A percentile compares a stretch with the other conserved stretches of the same genome.
phyloP scores from a whole-genome alignment of 2,888 invertebrate genomes.

The Drosophila merina region DNA sequence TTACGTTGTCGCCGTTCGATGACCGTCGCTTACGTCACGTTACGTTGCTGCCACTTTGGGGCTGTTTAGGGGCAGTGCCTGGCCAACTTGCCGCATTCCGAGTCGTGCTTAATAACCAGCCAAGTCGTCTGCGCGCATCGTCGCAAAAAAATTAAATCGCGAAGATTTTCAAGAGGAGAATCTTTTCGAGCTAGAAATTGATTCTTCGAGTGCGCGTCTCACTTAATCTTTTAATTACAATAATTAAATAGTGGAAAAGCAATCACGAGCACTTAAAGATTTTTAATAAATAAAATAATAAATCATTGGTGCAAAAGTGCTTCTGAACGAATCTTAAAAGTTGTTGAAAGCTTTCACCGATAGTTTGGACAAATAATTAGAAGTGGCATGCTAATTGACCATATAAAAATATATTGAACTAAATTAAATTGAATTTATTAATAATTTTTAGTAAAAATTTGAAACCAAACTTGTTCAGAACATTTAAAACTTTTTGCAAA shows the following conservation, averaged over 20 bases:
- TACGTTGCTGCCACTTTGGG: slow-evolving; percentile 54
- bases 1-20: slow-evolving; percentile 59
- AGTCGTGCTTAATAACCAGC: slow-evolving; percentile 83
- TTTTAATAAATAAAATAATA: neutral
- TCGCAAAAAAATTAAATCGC: slow-evolving; percentile 24
- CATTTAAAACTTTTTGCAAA: neutral
- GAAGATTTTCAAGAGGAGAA: slow-evolving; percentile 43
- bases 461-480: too few species aligned
- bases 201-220: slow-evolving; percentile 34
- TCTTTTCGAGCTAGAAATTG: slow-evolving; percentile 23
- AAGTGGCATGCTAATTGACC: neutral
- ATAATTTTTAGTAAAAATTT: too few species aligned
- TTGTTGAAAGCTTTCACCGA: neutral
- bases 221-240: slow-evolving; percentile 25
- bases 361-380: slow-evolving; percentile 1
- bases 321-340: neutral
- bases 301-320: slow-evolving; percentile 5
- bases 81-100: slow-evolving; percentile 82
- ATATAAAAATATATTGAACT: neutral
- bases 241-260: slow-evolving; percentile 24
- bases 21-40: slow-evolving; percentile 59
- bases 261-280: slow-evolving; percentile 9
- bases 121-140: slow-evolving; percentile 72
- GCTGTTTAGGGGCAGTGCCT: slow-evolving; percentile 67
- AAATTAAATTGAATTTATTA: neutral